phyloP scores from a whole-genome alignment of 2,113 vertebrate species.

The Bubalus kerabau region DNA sequence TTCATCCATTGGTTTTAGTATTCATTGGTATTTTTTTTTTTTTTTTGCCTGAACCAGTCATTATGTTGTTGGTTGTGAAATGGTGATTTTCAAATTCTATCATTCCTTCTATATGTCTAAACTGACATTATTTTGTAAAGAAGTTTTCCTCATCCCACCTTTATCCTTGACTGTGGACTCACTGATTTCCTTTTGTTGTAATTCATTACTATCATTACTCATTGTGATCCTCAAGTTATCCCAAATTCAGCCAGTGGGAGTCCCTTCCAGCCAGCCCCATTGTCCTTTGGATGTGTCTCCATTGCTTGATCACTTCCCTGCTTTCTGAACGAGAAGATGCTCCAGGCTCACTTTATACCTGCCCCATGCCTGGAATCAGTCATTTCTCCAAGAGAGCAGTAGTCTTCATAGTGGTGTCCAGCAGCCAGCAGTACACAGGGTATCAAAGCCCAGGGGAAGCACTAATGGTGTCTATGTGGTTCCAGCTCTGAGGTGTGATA shows the following conservation, averaged over 20 bases:
- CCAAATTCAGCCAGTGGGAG: neutral
- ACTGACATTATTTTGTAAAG: neutral
- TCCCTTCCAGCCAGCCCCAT: neutral
- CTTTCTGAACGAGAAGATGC: neutral
- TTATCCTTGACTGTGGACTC: neutral
- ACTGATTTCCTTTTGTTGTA: neutral
- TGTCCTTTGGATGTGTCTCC: neutral
- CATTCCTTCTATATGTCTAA: neutral
- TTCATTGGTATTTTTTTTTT: neutral
- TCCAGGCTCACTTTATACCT: neutral
- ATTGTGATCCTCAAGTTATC: constrained; percentile 11
- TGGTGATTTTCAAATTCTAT: neutral
- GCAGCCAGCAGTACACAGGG: neutral
- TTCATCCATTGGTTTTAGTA: neutral
- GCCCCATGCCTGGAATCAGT: neutral
- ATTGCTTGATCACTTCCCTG: neutral
- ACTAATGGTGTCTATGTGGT: neutral
- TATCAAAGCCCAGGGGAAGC: neutral
- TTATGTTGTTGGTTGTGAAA: neutral
- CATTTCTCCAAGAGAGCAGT: neutral
- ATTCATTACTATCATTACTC: neutral
- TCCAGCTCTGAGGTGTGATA: neutral
- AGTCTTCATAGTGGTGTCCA: neutral
- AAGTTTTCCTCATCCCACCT: neutral
- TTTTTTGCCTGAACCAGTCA: neutral